Conservation (phyloP, 2,113 vertebrate genomes). For the Tetraodon nigroviridis region DNA sequence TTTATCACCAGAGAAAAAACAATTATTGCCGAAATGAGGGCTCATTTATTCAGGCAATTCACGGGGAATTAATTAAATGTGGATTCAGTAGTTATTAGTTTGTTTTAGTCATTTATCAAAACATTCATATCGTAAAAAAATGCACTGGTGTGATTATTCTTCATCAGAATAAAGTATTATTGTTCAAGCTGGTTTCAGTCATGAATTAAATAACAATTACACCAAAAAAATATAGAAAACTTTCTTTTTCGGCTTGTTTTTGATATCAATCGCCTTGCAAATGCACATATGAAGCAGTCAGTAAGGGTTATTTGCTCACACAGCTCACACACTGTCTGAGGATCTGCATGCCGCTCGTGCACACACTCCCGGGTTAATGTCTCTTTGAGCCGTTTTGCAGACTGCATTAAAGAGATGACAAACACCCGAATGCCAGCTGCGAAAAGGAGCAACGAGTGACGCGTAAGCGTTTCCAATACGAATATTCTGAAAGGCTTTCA, state of each 20-base stretch:
- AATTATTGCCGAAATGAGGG: constrained; percentile 45
- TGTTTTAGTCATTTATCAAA: constrained; percentile 35
- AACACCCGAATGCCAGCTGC: constrained; percentile 27
- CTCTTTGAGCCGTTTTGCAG: constrained; percentile 16
- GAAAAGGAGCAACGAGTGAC: constrained; percentile 47
- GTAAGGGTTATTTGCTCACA: background rate
- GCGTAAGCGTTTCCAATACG: constrained; percentile 52
- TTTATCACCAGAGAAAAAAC: constrained; percentile 41
- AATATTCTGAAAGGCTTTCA: constrained; percentile 52
- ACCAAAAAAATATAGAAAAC: too few relatives aligned
- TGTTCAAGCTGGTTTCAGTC: too few relatives aligned
- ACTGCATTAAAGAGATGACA: constrained; percentile 58
- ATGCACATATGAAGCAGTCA: background rate
- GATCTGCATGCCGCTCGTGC: constrained; percentile 33
- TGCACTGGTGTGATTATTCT: constrained; percentile 4
- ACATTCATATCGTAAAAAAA: background rate
- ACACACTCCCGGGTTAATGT: constrained; percentile 21
- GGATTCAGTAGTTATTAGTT: constrained; percentile 32
- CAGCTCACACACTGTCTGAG: constrained; percentile 5
- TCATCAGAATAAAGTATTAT: background rate
- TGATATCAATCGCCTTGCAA: background rate
- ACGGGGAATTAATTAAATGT: constrained; percentile 44
- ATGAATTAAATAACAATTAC: too few relatives aligned
- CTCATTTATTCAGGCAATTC: constrained; percentile 33
- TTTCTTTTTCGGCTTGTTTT: background rate